phyloP scores from a whole-genome alignment of 1,140 invertebrate species.

The Gryon sp. region DNA sequence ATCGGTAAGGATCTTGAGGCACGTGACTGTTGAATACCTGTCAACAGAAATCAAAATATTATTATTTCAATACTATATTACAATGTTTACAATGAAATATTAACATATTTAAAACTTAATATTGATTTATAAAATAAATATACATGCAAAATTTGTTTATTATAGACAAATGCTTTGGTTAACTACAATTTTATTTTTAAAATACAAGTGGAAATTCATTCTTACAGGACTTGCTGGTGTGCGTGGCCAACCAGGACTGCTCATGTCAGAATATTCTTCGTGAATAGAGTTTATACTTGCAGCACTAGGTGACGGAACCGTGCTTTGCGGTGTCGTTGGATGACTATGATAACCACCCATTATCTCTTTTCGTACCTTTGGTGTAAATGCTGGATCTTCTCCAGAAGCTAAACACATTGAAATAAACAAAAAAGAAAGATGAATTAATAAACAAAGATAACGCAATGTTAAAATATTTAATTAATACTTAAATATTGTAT shows the following conservation, averaged over 20 bases:
- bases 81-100: too few relatives aligned
- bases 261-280: conserved; percentile 94
- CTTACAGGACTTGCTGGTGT: conserved; percentile 94
- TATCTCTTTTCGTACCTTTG: conserved; percentile 86
- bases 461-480: too few relatives aligned
- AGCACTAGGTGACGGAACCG: conserved; percentile 89
- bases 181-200: too few relatives aligned
- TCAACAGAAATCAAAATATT: conserved; percentile 76
- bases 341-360: conserved; percentile 83
- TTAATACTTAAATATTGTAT: too few relatives aligned
- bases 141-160: not conserved
- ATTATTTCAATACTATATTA: too few relatives aligned
- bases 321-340: conserved; percentile 86
- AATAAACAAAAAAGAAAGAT: too few relatives aligned
- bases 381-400: conserved; percentile 89
- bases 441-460: too few relatives aligned
- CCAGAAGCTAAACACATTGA: conserved; percentile 87
- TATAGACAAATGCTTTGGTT: too few relatives aligned
- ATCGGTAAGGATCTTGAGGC: conserved; percentile 92
- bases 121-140: too few relatives aligned
- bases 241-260: conserved; percentile 91
- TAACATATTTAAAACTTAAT: too few relatives aligned
- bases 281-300: conserved; percentile 90
- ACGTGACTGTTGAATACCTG: conserved; percentile 96
- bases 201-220: too few relatives aligned